Evolutionary conservation across 2,888 invertebrate species (phyloP).

Genomic region (Lathronympha strigana): DNA sequence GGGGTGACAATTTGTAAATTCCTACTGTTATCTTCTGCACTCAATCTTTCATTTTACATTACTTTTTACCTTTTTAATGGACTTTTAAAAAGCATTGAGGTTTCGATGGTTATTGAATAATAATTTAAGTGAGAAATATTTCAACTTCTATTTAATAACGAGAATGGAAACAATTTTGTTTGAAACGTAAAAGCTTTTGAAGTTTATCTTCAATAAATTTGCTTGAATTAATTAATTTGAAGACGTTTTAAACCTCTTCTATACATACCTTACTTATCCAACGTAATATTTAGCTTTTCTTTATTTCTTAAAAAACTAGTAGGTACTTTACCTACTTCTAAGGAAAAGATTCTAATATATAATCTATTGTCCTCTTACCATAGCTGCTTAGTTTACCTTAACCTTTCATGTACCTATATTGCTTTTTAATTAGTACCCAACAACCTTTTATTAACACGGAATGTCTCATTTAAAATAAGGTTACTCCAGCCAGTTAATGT

Average conservation of each 20-base stretch:
- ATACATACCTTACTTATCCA: too few relatives aligned
- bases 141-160: slow-evolving; percentile 24
- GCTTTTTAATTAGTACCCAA: slow-evolving; percentile 75
- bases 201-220: neutral
- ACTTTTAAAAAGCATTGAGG: slow-evolving; percentile 37
- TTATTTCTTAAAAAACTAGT: too few relatives aligned
- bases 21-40: slow-evolving; percentile 37
- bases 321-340: too few relatives aligned
- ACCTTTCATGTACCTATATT: too few relatives aligned
- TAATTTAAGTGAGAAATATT: slow-evolving; percentile 40
- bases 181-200: slow-evolving; percentile 10
- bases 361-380: too few relatives aligned
- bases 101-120: slow-evolving; percentile 39
- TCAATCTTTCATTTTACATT: slow-evolving; percentile 39
- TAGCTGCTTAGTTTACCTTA: too few relatives aligned
- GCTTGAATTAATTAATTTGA: neutral
- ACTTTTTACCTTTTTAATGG: slow-evolving; percentile 38
- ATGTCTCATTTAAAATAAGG: slow-evolving; percentile 61
- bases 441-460: slow-evolving; percentile 63
- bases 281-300: too few relatives aligned
- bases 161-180: slow-evolving; percentile 7
- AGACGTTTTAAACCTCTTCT: too few relatives aligned
- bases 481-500: slow-evolving; percentile 60
- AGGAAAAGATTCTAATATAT: too few relatives aligned
- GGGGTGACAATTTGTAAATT: slow-evolving; percentile 70